phyloP scores from a whole-genome alignment of 2,888 invertebrate species.

The Oeneis ivallda region DNA sequence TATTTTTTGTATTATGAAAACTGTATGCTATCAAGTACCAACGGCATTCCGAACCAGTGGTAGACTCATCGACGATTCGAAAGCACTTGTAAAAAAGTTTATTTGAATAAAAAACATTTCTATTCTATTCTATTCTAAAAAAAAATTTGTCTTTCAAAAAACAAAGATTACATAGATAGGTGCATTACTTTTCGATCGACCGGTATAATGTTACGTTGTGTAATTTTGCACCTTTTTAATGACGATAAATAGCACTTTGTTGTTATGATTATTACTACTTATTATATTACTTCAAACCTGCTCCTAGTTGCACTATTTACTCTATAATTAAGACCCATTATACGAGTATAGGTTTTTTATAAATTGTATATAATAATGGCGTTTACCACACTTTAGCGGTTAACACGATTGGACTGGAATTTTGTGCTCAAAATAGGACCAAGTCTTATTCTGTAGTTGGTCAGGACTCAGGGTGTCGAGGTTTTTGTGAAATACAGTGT shows the following conservation, averaged over 20 bases:
- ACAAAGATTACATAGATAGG: neutral
- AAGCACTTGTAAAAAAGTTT: no score
- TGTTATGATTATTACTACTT: conserved; percentile 41
- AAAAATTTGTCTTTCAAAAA: neutral
- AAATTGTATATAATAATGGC: conserved; percentile 40
- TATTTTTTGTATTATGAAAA: no score
- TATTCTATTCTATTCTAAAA: no score
- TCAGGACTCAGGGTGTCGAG: no score
- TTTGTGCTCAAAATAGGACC: conserved; percentile 23
- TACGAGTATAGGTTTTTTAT: conserved; percentile 34
- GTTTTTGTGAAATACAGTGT: no score
- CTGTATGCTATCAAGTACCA: no score
- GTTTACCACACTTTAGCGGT: conserved; percentile 42
- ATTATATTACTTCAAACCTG: conserved; percentile 40
- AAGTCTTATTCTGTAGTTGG: neutral
- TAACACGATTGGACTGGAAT: conserved; percentile 42
- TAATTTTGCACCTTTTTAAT: conserved; percentile 47
- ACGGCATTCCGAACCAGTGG: no score
- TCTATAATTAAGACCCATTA: conserved; percentile 44
- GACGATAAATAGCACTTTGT: conserved; percentile 43
- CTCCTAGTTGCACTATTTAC: conserved; percentile 39
- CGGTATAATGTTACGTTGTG: conserved; percentile 29
- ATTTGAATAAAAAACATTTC: no score
- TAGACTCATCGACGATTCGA: no score
- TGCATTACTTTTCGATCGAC: conserved; percentile 32